These are phyloP conservation scores for Drosophila nigritarsus DNA, from an alignment of 2,888 invertebrate genomes.

Conservation along the genomic window DNA sequence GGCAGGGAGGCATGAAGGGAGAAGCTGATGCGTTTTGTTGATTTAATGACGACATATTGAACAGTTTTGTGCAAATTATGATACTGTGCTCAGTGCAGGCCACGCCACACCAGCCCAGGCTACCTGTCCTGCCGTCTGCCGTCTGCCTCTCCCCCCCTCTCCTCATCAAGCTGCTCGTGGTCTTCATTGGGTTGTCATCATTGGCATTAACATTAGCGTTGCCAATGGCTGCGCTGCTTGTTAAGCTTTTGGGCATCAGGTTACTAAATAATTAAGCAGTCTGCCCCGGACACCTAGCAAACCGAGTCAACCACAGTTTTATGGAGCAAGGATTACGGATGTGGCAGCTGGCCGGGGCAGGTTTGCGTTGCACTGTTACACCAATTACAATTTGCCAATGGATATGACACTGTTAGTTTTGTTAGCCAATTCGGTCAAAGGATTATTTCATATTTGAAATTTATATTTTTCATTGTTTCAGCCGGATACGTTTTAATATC, in stretches of 20 bases:
- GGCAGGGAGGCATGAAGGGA: background rate
- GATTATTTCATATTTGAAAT: background rate
- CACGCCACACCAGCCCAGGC: background rate
- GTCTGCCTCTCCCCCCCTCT: background rate
- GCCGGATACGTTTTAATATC: accelerated
- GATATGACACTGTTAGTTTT: background rate
- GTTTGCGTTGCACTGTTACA: background rate
- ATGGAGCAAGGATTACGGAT: background rate
- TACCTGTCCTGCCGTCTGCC: background rate
- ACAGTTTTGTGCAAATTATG: slow-evolving; percentile 72
- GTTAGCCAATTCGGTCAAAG: background rate
- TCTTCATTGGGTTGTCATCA: slow-evolving; percentile 17
- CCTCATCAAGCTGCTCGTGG: background rate
- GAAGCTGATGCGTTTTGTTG: slow-evolving; percentile 19
- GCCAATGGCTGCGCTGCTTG: slow-evolving; percentile 51
- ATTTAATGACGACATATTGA: slow-evolving; percentile 70
- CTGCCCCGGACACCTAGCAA: slow-evolving; percentile 52
- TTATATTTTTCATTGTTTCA: background rate
- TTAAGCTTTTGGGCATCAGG: slow-evolving; percentile 64
- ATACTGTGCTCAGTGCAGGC: slow-evolving; percentile 9
- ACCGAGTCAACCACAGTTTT: slow-evolving; percentile 55
- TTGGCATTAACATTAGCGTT: slow-evolving; percentile 45
- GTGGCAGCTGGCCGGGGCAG: background rate
- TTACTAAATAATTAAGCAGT: slow-evolving; percentile 76
- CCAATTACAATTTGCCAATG: slow-evolving; percentile 5